These are phyloP conservation scores for Habroteleia sp. DNA, from an alignment of 2,888 invertebrate species.

Conservation along the genomic window DNA sequence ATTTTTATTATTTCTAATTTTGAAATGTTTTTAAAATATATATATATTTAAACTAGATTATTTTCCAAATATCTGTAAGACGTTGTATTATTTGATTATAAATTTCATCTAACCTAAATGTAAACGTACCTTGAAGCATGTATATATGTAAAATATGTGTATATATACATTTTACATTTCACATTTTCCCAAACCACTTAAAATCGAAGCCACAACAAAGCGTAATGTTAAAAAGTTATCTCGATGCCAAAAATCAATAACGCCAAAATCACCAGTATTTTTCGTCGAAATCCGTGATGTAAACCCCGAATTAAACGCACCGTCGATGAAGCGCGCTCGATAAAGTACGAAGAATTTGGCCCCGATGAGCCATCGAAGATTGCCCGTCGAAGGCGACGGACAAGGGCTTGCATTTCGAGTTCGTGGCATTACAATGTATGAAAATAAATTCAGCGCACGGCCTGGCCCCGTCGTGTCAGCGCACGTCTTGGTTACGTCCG, in stretches of 20 bases:
- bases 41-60: too few species aligned
- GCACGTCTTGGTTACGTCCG: slow-evolving; percentile 48
- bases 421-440: slow-evolving; percentile 51
- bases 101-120: too few species aligned
- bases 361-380: slow-evolving; percentile 36
- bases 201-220: too few species aligned
- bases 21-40: too few species aligned
- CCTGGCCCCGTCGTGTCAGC: slow-evolving; percentile 50
- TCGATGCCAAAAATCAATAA: slow-evolving; percentile 7
- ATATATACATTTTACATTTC: too few species aligned
- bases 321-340: slow-evolving; percentile 20
- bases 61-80: too few species aligned
- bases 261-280: slow-evolving; percentile 2
- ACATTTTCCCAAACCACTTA: too few species aligned
- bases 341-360: slow-evolving; percentile 8
- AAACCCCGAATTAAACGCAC: slow-evolving; percentile 36
- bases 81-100: too few species aligned
- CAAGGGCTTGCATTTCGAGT: slow-evolving; percentile 23
- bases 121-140: too few species aligned
- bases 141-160: too few species aligned
- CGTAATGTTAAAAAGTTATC: slow-evolving; percentile 1
- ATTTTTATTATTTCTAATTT: too few species aligned
- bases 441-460: slow-evolving; percentile 50
- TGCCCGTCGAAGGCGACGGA: slow-evolving; percentile 21
- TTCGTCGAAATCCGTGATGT: slow-evolving; percentile 3